These are phyloP conservation scores for Nymphalis polychloros DNA, from an alignment of 2,888 invertebrate species.

Conservation along the genomic window DNA sequence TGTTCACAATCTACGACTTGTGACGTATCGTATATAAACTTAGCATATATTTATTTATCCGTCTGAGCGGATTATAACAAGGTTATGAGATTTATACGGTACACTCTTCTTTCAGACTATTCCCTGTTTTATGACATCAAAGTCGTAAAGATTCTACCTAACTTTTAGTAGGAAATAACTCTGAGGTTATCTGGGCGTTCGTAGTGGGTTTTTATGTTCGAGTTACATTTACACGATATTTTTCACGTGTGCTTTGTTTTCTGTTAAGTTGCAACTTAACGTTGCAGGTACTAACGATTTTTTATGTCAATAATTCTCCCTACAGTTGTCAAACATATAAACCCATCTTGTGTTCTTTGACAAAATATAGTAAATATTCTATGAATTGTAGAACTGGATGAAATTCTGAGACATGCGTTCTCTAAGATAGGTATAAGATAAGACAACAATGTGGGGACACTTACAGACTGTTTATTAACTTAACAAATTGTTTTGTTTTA, in stretches of 20 bases:
- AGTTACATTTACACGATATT: conserved; percentile 1
- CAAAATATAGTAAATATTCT: too few species aligned
- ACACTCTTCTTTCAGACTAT: conserved; percentile 16
- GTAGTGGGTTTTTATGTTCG: conserved; percentile 11
- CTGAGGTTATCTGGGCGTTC: conserved; percentile 8
- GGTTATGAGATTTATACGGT: conserved; percentile 26
- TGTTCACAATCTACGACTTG: neutral
- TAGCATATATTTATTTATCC: conserved; percentile 9
- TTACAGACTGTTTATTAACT: too few species aligned
- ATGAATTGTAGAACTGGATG: too few species aligned
- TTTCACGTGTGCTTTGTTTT: conserved; percentile 4
- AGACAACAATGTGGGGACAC: too few species aligned
- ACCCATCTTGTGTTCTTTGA: too few species aligned
- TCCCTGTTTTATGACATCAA: conserved; percentile 15
- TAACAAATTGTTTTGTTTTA: too few species aligned
- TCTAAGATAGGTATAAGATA: too few species aligned
- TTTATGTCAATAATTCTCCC: neutral
- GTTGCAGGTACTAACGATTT: neutral
- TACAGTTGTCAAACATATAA: neutral
- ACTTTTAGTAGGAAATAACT: conserved; percentile 16
- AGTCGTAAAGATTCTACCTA: conserved; percentile 20
- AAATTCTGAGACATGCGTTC: too few species aligned
- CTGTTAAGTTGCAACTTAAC: neutral
- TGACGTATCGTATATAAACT: neutral
- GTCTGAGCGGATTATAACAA: conserved; percentile 18